These are phyloP conservation scores for Rhagoletis pomonella DNA, from an alignment of 1,140 invertebrate species.

Conservation along the genomic window DNA sequence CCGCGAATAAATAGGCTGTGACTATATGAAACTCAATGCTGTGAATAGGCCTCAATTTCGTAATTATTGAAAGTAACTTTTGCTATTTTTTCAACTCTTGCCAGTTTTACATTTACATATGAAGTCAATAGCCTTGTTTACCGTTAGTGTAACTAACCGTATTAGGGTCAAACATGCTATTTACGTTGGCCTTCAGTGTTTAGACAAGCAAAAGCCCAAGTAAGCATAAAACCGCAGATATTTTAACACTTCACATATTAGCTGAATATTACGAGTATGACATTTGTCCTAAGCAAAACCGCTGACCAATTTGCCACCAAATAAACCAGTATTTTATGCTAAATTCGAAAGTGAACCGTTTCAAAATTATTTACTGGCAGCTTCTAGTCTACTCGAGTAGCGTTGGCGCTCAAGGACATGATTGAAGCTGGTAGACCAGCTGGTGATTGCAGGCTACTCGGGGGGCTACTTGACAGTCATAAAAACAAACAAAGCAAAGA, in stretches of 20 bases:
- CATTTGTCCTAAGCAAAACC: too few relatives aligned
- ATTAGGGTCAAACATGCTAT: background rate
- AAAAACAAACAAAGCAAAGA: background rate
- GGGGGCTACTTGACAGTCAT: background rate
- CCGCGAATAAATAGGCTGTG: background rate
- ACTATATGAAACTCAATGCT: too few relatives aligned
- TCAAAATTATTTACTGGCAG: background rate
- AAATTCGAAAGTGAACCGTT: background rate
- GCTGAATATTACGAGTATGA: too few relatives aligned
- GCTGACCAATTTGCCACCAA: background rate
- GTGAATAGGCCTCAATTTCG: too few relatives aligned
- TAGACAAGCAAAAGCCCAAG: background rate
- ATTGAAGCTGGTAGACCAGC: background rate
- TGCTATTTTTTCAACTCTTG: too few relatives aligned
- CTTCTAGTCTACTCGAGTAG: background rate
- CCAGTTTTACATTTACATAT: too few relatives aligned
- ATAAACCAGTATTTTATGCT: slow-evolving; percentile 11
- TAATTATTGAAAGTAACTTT: too few relatives aligned
- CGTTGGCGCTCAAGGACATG: background rate
- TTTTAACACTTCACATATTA: background rate
- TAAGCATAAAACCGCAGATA: background rate
- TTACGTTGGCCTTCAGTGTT: background rate
- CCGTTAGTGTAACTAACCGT: background rate
- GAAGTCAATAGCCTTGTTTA: background rate
- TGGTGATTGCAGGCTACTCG: background rate